Evolutionary conservation across 2,797 vertebrate species (phyloP).

Genomic region (Parauchenoglanis punctatus): DNA sequence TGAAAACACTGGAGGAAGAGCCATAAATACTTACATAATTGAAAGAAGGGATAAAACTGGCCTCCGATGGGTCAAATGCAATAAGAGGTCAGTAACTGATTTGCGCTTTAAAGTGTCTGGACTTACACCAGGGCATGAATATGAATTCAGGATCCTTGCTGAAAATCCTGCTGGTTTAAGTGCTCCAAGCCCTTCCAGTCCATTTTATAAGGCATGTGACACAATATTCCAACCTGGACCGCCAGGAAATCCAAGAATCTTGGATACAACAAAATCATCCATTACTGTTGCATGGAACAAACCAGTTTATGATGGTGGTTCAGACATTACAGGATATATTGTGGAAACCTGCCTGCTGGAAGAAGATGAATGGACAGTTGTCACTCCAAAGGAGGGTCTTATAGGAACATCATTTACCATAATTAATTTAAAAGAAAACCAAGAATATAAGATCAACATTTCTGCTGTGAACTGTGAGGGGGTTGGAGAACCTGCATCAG

Average conservation of each 20-base stretch:
- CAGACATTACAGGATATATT: slow-evolving; percentile 92
- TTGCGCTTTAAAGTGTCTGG: slow-evolving; percentile 93
- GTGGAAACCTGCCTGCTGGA: slow-evolving; percentile 95
- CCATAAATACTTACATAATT: slow-evolving; percentile 90
- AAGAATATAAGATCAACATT: slow-evolving; percentile 93
- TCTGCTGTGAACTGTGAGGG: slow-evolving; percentile 95
- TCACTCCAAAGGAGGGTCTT: slow-evolving; percentile 88
- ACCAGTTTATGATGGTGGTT: slow-evolving; percentile 97
- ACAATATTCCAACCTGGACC: slow-evolving; percentile 93
- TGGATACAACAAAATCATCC: slow-evolving; percentile 88
- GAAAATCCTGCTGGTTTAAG: slow-evolving; percentile 96
- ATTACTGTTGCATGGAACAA: slow-evolving; percentile 88
- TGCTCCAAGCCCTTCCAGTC: slow-evolving; percentile 84
- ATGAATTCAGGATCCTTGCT: slow-evolving; percentile 95
- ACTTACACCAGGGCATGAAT: slow-evolving; percentile 94
- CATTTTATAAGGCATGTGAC: slow-evolving; percentile 93
- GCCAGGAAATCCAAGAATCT: slow-evolving; percentile 85
- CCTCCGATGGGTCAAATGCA: slow-evolving; percentile 97
- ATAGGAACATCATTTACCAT: slow-evolving; percentile 87
- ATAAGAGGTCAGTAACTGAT: slow-evolving; percentile 95
- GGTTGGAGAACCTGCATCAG: slow-evolving; percentile 88
- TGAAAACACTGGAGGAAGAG: slow-evolving; percentile 89
- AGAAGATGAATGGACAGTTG: slow-evolving; percentile 94
- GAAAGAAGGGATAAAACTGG: slow-evolving; percentile 96
- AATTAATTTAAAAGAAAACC: slow-evolving; percentile 90